Percentiles rank a stretch among this genome's conserved stretches.
Evolutionary conservation across 2,797 vertebrate species (phyloP).

Genomic region (Bucorvus abyssinicus): DNA sequence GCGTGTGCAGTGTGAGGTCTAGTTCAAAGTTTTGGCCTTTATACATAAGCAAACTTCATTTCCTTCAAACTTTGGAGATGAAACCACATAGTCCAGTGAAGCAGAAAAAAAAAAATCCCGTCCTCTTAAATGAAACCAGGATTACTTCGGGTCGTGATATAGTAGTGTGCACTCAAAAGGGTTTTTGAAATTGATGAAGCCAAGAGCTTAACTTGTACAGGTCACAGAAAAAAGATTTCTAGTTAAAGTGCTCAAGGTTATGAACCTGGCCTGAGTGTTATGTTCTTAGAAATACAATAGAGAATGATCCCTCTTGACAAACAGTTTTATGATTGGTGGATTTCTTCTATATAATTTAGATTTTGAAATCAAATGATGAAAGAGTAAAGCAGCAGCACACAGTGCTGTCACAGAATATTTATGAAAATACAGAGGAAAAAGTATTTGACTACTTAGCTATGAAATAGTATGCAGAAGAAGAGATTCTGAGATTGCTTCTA

Average conservation of each 20-base stretch:
- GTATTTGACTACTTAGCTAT: neutral
- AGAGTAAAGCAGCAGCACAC: neutral
- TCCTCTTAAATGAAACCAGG: neutral
- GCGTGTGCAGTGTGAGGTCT: rapidly evolving
- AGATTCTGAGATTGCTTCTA: neutral
- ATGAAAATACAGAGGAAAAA: neutral
- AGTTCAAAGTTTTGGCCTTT: neutral
- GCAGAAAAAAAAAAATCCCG: neutral
- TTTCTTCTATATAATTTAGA: neutral
- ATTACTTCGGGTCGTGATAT: neutral
- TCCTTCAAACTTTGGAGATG: neutral
- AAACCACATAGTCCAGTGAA: neutral
- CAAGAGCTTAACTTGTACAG: neutral
- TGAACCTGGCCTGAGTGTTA: neutral
- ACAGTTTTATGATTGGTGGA: neutral
- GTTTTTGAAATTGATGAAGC: neutral
- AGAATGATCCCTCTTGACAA: neutral
- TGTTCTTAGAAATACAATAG: rapidly evolving
- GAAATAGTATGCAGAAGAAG: neutral
- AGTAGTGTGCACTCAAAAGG: neutral
- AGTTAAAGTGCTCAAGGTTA: neutral
- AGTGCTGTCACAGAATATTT: neutral
- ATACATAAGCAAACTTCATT: neutral
- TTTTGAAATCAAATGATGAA: neutral
- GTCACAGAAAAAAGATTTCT: neutral